These are phyloP conservation scores for Autographa gamma DNA, from an alignment of 2,888 invertebrate genomes.

Conservation along the genomic window DNA sequence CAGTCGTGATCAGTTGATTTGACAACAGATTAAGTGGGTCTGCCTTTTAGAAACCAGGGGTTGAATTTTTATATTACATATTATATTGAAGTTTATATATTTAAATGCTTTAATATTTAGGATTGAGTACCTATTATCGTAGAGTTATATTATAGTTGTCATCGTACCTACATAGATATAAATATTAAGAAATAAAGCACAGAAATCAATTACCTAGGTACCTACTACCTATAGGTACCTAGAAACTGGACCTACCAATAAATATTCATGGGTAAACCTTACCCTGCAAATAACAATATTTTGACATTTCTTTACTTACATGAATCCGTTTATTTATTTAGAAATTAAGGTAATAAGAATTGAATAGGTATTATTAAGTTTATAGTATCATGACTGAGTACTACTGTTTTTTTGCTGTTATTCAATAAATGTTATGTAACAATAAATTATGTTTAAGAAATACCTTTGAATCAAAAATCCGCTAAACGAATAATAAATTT, in stretches of 20 bases:
- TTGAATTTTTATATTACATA: conserved; percentile 29
- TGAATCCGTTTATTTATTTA: conserved; percentile 29
- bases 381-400: conserved; percentile 62
- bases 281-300: conserved; percentile 31
- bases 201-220: conserved; percentile 46
- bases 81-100: conserved; percentile 33
- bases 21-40: too few species aligned
- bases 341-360: conserved; percentile 42
- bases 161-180: conserved; percentile 9
- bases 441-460: conserved; percentile 39
- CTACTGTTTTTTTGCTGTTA: conserved; percentile 51
- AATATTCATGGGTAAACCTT: neutral
- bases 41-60: too few species aligned
- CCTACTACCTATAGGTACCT: too few species aligned
- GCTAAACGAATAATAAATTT: conserved; percentile 43
- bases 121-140: conserved; percentile 37
- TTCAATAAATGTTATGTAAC: conserved; percentile 46
- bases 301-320: conserved; percentile 23
- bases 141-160: conserved; percentile 37
- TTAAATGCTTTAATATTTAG: conserved; percentile 58
- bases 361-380: conserved; percentile 55
- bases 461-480: conserved; percentile 45
- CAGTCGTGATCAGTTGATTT: too few species aligned
- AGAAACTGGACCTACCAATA: neutral
- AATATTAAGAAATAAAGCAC: conserved; percentile 40